Conservation (phyloP, 2,888 invertebrate species). For the Frankliniella fusca region DNA sequence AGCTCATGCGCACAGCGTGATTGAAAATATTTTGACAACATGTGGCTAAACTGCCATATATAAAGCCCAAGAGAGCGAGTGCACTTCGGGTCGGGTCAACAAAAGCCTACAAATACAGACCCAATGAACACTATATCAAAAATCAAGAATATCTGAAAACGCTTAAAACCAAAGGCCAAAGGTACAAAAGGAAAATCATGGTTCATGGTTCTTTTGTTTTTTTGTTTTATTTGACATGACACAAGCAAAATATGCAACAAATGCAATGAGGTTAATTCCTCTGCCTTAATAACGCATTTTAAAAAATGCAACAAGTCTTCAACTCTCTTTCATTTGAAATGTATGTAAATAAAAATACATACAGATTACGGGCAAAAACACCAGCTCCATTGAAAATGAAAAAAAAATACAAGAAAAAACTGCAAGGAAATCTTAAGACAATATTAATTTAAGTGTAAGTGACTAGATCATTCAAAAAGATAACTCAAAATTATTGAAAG, state of each 20-base stretch:
- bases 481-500: not conserved
- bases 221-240: not conserved
- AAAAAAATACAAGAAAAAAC: not conserved
- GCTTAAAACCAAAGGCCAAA: no score
- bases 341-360: not conserved
- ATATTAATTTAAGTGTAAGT: not conserved
- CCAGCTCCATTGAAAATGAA: not conserved
- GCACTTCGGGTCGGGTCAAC: no score
- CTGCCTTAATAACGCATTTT: not conserved
- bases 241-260: not conserved
- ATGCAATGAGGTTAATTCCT: not conserved
- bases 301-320: not conserved
- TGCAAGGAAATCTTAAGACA: not conserved
- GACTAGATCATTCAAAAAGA: not conserved
- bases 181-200: no score
- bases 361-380: not conserved
- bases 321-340: not conserved
- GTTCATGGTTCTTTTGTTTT: no score
- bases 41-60: no score
- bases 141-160: no score
- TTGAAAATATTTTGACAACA: no score
- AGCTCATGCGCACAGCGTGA: no score
- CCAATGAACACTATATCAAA: no score
- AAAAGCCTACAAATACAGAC: no score
- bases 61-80: no score